phyloP scores from a whole-genome alignment of 2,113 vertebrate genomes.

The Pseudonaja textilis region DNA sequence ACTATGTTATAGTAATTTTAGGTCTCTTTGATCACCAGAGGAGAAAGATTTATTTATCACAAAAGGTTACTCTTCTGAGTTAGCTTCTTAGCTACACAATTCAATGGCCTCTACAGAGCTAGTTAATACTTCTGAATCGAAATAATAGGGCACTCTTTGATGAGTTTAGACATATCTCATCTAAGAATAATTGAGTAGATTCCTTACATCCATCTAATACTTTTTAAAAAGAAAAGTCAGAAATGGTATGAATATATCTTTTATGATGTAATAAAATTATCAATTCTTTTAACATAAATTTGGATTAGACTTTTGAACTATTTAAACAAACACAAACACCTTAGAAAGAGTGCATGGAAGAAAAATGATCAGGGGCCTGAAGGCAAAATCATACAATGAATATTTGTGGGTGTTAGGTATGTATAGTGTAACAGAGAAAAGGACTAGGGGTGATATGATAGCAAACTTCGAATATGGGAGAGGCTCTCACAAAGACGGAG shows the following conservation, averaged over 20 bases:
- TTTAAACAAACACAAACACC: neutral
- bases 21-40: slow-evolving; percentile 65
- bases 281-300: neutral
- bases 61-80: slow-evolving; percentile 46
- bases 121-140: slow-evolving; percentile 48
- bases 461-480: neutral
- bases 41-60: slow-evolving; percentile 60
- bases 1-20: slow-evolving; percentile 60
- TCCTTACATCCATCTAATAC: slow-evolving; percentile 51
- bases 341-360: neutral
- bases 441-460: neutral
- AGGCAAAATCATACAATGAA: neutral
- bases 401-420: too few species aligned
- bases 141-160: slow-evolving; percentile 60
- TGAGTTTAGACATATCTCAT: slow-evolving; percentile 57
- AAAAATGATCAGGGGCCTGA: neutral
- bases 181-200: slow-evolving; percentile 55
- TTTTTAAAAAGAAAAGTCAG: slow-evolving; percentile 33
- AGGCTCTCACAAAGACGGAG: neutral
- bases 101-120: slow-evolving; percentile 46
- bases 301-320: neutral
- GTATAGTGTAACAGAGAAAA: too few species aligned
- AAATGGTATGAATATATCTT: neutral
- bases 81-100: slow-evolving; percentile 24
- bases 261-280: slow-evolving; percentile 2